phyloP scores from a whole-genome alignment of 1,140 invertebrate genomes.

The Bombus terrestris region DNA sequence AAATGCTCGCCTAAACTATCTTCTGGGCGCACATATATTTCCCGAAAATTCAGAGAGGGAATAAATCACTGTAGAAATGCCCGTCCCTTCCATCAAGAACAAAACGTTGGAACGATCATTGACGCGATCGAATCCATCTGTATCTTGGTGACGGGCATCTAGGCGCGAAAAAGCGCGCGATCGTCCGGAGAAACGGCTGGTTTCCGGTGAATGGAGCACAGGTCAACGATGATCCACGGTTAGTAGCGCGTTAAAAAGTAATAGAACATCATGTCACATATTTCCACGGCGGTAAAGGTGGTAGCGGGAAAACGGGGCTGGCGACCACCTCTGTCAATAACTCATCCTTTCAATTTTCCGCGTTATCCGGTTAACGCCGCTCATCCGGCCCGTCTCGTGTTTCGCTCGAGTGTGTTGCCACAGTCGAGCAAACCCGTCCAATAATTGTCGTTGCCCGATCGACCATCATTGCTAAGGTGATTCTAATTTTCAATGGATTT shows the following conservation, averaged over 20 bases:
- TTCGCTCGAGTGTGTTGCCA: constrained; percentile 12
- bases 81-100: neutral
- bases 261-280: constrained; percentile 9
- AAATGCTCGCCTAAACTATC: neutral
- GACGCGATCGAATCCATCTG: neutral
- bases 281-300: neutral
- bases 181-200: neutral
- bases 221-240: constrained; percentile 17
- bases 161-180: neutral
- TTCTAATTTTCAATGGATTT: neutral
- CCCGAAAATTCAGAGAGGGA: neutral
- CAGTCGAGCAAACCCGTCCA: constrained; percentile 27
- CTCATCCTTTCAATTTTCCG: constrained; percentile 40
- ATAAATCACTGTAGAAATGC: neutral
- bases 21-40: neutral
- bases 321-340: constrained; percentile 25
- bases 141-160: neutral
- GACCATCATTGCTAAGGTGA: neutral
- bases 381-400: constrained; percentile 23
- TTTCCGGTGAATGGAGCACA: constrained; percentile 5
- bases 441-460: constrained; percentile 16
- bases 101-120: neutral
- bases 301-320: neutral
- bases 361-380: constrained; percentile 41
- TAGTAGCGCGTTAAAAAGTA: constrained; percentile 25